Conservation (phyloP, 1,140 invertebrate genomes). For the Drosophila nannoptera region DNA sequence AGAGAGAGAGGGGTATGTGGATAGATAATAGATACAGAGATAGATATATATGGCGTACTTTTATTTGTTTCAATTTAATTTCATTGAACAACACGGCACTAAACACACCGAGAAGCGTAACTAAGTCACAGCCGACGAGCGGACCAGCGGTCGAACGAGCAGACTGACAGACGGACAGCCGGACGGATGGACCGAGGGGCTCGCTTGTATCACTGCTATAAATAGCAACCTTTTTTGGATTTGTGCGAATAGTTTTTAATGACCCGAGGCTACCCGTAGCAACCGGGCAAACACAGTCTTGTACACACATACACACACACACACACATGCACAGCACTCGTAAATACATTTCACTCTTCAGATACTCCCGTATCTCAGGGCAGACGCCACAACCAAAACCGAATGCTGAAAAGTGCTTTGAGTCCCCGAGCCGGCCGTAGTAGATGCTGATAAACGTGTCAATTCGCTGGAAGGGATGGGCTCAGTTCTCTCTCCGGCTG, state of each 20-base stretch:
- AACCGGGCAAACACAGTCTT: slow-evolving; percentile 19
- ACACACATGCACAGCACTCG: background rate
- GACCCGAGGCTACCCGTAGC: slow-evolving; percentile 38
- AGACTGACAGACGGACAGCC: background rate
- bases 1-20: too few species aligned
- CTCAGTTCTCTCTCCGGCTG: slow-evolving; percentile 6
- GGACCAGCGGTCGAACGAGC: slow-evolving; percentile 4
- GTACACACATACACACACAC: slow-evolving; percentile 4
- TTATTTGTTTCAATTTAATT: slow-evolving; percentile 66
- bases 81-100: slow-evolving; percentile 65
- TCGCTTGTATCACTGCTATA: slow-evolving; percentile 68
- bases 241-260: slow-evolving; percentile 51
- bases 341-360: slow-evolving; percentile 26
- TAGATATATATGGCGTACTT: background rate
- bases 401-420: slow-evolving; percentile 32
- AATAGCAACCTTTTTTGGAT: slow-evolving; percentile 65
- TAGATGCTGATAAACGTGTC: slow-evolving; percentile 43
- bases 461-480: slow-evolving; percentile 28
- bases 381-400: slow-evolving; percentile 31
- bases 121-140: slow-evolving; percentile 45
- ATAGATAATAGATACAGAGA: too few species aligned
- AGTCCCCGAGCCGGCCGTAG: slow-evolving; percentile 7
- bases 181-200: background rate
- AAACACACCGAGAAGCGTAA: slow-evolving; percentile 63
- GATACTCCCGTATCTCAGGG: slow-evolving; percentile 40